A percentile compares a stretch with the other conserved stretches of the same genome.
Conservation (phyloP, 2,888 invertebrate genomes). For the Metallyticus violacea region DNA sequence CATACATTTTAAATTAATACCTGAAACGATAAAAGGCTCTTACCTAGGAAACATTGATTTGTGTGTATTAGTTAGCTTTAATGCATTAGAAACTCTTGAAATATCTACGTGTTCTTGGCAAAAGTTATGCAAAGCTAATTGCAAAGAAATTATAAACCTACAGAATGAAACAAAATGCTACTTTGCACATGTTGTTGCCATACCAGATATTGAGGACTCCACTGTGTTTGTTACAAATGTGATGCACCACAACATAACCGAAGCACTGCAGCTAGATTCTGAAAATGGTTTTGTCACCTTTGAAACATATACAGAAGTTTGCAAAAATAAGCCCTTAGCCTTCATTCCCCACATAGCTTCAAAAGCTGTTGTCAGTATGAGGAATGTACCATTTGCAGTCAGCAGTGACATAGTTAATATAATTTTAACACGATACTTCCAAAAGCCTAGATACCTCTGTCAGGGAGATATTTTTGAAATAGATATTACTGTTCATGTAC, state of each 20-base stretch:
- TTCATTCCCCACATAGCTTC: not conserved
- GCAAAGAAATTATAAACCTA: not conserved
- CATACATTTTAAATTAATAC: not conserved
- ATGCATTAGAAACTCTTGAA: not conserved
- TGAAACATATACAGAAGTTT: not conserved
- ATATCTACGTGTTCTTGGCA: not conserved
- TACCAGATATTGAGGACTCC: not conserved
- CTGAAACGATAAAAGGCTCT: not conserved
- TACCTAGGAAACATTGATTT: not conserved
- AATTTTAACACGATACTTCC: conserved; percentile 65
- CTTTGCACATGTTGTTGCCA: not conserved
- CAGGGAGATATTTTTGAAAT: conserved; percentile 64
- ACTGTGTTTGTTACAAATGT: not conserved
- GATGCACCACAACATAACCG: not conserved
- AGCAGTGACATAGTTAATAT: conserved; percentile 52
- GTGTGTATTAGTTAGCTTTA: not conserved
- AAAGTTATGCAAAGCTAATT: not conserved
- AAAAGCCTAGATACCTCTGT: conserved; percentile 61
- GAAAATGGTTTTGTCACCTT: not conserved
- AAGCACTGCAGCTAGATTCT: not conserved
- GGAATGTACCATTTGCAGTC: not conserved
- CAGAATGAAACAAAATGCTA: not conserved
- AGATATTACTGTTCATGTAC: conserved; percentile 51
- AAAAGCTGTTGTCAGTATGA: not conserved
- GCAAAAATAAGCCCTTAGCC: not conserved